Evolutionary conservation across 2,888 invertebrate genomes (phyloP).

Genomic region (Acronicta alni): DNA sequence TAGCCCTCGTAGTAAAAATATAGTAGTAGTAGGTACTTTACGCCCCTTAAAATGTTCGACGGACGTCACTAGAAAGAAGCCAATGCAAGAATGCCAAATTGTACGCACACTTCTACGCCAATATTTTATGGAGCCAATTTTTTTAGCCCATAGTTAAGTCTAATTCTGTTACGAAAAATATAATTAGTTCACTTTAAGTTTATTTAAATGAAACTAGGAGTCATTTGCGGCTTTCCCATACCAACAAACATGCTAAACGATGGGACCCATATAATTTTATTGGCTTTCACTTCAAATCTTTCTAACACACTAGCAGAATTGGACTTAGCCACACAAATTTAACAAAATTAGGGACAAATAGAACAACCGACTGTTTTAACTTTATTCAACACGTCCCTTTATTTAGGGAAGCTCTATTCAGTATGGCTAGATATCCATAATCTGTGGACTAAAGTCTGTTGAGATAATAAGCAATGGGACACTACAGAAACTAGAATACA

Average conservation of each 20-base stretch:
- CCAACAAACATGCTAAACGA: no score
- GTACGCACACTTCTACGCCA: conserved; percentile 57
- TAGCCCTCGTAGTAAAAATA: no score
- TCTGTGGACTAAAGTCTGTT: conserved; percentile 31
- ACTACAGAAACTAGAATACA: conserved; percentile 52
- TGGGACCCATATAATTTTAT: no score
- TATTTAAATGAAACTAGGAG: background rate
- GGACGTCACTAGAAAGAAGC: conserved; percentile 57
- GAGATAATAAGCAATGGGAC: conserved; percentile 24
- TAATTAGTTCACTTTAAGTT: no score
- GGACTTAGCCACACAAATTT: background rate
- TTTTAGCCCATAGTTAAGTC: conserved; percentile 21
- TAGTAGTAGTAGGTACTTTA: no score
- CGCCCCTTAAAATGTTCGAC: conserved; percentile 16
- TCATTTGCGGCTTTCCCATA: background rate
- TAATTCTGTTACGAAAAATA: conserved; percentile 13
- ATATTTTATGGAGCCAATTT: conserved; percentile 35
- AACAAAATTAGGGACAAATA: background rate
- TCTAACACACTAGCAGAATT: conserved; percentile 25
- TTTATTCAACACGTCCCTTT: conserved; percentile 41
- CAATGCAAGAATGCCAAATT: conserved; percentile 71
- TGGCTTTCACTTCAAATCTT: background rate
- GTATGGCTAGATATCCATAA: conserved; percentile 12
- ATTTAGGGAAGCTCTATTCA: conserved; percentile 4
- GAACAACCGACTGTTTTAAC: conserved; percentile 6